Evolutionary conservation across 2,113 vertebrate species (phyloP).

Genomic region (Podilymbus podiceps): DNA sequence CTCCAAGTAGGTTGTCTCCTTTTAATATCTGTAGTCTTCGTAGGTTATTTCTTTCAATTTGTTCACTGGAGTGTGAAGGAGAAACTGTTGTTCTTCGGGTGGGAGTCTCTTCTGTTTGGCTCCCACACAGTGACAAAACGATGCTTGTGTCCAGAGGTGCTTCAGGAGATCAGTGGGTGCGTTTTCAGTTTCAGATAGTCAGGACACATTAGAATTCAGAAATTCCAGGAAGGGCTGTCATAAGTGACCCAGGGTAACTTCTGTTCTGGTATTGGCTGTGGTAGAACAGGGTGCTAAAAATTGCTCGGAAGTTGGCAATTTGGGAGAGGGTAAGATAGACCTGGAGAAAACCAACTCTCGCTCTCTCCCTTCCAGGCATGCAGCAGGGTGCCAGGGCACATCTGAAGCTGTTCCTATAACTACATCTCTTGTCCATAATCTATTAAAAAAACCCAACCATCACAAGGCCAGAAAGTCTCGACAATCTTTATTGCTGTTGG

Average conservation of each 20-base stretch:
- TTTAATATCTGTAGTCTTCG: background rate
- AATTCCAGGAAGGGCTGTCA: background rate
- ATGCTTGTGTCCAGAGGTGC: background rate
- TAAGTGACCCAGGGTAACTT: background rate
- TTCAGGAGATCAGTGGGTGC: background rate
- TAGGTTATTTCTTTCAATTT: background rate
- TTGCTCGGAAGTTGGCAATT: background rate
- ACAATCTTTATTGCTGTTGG: background rate
- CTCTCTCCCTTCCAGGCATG: background rate
- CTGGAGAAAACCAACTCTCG: background rate
- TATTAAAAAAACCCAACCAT: background rate
- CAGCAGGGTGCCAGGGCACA: background rate
- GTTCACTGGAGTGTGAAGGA: conserved; percentile 23
- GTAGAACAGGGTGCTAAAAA: background rate
- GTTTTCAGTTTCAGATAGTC: background rate
- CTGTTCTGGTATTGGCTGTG: background rate
- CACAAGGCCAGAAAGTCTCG: background rate
- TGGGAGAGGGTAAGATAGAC: background rate
- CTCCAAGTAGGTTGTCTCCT: background rate
- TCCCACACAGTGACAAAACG: background rate
- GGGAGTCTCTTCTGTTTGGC: background rate
- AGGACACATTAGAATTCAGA: background rate
- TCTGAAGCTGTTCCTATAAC: background rate
- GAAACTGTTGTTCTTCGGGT: background rate
- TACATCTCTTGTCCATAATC: background rate